A percentile compares a stretch with the other conserved stretches of the same genome.
These are phyloP conservation scores for Bombus haemorrhoidalis DNA, from an alignment of 1,140 invertebrate genomes.

Conservation along the genomic window DNA sequence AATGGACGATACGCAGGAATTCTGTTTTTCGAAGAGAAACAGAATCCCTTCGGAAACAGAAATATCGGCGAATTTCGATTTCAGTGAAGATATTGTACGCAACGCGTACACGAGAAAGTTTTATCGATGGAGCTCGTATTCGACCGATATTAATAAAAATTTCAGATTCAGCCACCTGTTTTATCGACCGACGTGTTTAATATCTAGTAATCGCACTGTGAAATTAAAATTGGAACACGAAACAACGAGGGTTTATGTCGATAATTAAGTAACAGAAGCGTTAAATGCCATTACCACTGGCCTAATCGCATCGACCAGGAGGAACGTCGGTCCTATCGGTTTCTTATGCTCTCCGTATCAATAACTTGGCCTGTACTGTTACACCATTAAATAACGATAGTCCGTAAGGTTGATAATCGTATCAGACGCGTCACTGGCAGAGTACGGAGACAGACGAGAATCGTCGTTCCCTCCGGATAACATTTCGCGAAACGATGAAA, in stretches of 20 bases:
- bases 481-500: background rate
- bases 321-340: constrained; percentile 21
- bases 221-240: background rate
- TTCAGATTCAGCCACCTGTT: background rate
- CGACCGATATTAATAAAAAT: too few species aligned
- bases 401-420: constrained; percentile 1
- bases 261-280: background rate
- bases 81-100: too few species aligned
- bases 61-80: too few species aligned
- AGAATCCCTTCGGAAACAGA: too few species aligned
- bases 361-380: constrained; percentile 16
- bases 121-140: too few species aligned
- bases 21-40: too few species aligned
- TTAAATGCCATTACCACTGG: constrained; percentile 17
- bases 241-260: background rate
- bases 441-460: background rate
- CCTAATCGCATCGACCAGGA: constrained; percentile 3
- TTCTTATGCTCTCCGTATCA: constrained; percentile 2
- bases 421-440: background rate
- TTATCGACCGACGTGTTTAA: background rate
- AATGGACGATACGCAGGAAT: background rate
- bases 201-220: background rate
- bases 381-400: constrained; percentile 29
- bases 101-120: too few species aligned
- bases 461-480: background rate